phyloP scores from a whole-genome alignment of 2,888 invertebrate species.

The Euzophera pinguis region DNA sequence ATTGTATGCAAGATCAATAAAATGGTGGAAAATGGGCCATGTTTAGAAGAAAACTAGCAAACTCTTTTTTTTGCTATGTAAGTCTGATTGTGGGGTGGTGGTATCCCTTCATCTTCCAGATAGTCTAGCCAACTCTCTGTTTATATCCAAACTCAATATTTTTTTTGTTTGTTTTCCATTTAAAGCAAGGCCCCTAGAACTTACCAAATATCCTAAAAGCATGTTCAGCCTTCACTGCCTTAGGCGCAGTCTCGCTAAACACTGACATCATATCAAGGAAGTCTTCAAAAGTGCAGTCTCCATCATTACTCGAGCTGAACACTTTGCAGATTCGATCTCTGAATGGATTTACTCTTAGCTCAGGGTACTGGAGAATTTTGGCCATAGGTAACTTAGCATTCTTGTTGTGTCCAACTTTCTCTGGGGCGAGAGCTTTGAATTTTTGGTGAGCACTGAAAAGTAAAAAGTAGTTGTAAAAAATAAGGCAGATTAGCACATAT shows the following conservation, averaged over 20 bases:
- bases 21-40: too few species aligned
- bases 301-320: conserved; percentile 93
- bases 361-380: conserved; percentile 92
- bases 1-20: too few species aligned
- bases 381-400: conserved; percentile 92
- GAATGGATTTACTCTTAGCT: conserved; percentile 94
- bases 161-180: too few species aligned
- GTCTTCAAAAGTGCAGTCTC: conserved; percentile 96
- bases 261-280: conserved; percentile 98
- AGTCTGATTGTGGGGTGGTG: too few species aligned
- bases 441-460: conserved; percentile 90
- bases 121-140: too few species aligned
- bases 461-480: conserved; percentile 6
- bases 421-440: conserved; percentile 93
- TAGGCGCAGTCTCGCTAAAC: conserved; percentile 94
- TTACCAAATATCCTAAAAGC: conserved; percentile 97
- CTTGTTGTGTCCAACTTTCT: conserved; percentile 92
- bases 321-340: conserved; percentile 94
- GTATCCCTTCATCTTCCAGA: too few species aligned
- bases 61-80: too few species aligned
- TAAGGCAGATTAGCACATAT: neutral
- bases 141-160: too few species aligned
- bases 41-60: too few species aligned
- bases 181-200: too few species aligned
- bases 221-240: conserved; percentile 95